Percentiles rank a stretch among this genome's conserved stretches.
These are phyloP conservation scores for Therioaphis trifolii DNA, from an alignment of 2,888 invertebrate species.

Conservation along the genomic window DNA sequence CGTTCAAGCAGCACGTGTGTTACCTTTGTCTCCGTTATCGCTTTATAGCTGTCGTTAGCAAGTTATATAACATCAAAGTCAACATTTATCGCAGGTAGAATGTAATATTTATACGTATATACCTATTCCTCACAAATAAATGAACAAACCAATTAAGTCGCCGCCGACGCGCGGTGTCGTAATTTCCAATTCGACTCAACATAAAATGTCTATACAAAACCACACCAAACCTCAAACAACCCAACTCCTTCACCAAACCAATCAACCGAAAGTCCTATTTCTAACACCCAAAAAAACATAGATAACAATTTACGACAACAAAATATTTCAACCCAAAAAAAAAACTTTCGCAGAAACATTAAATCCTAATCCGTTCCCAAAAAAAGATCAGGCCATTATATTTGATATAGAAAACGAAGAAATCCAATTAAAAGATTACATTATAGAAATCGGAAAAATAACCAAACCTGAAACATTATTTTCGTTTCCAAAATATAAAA, in stretches of 20 bases:
- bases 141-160: too few species aligned
- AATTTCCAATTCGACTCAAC: neutral
- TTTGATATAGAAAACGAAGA: too few species aligned
- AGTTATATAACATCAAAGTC: too few species aligned
- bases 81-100: too few species aligned
- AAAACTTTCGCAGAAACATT: constrained; percentile 1
- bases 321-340: neutral
- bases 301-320: neutral
- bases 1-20: too few species aligned
- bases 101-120: too few species aligned
- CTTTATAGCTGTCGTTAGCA: too few species aligned
- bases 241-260: neutral
- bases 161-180: neutral
- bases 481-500: constrained; percentile 10
- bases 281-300: rapidly evolving
- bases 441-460: too few species aligned
- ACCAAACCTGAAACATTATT: neutral
- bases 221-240: neutral
- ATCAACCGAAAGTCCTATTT: neutral
- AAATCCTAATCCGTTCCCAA: neutral
- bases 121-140: too few species aligned
- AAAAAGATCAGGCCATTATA: neutral
- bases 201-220: neutral
- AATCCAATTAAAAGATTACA: too few species aligned
- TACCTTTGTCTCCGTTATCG: too few species aligned